Conservation (phyloP, 2,797 vertebrate genomes). For the Enteromius thamalakanensis region DNA sequence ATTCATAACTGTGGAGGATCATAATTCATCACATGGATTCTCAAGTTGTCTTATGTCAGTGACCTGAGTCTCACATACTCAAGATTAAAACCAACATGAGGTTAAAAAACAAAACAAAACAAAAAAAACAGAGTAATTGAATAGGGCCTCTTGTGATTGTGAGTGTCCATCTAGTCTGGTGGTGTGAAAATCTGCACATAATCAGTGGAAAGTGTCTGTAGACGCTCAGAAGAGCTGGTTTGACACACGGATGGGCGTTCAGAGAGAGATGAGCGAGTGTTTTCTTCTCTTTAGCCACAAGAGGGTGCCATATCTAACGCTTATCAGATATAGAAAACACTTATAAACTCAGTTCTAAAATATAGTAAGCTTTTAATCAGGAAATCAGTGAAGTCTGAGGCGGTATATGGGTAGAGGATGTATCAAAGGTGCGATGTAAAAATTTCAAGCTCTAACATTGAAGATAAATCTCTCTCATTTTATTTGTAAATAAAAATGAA, state of each 20-base stretch:
- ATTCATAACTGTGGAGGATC: conserved; percentile 33
- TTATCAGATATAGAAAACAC: neutral
- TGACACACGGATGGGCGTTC: neutral
- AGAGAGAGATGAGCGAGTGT: neutral
- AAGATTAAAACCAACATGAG: conserved; percentile 44
- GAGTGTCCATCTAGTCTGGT: neutral
- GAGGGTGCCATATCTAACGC: conserved; percentile 64
- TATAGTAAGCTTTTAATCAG: neutral
- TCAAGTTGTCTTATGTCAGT: conserved; percentile 9
- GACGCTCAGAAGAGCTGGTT: neutral
- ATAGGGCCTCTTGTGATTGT: conserved; percentile 47
- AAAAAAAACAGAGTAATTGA: conserved; percentile 33
- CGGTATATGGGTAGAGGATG: neutral
- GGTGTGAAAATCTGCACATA: neutral
- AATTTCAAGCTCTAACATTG: too few species aligned
- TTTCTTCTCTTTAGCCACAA: conserved; percentile 57
- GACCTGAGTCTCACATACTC: conserved; percentile 12
- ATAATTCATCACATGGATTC: conserved; percentile 32
- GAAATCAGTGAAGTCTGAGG: too few species aligned
- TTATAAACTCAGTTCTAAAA: conserved; percentile 3
- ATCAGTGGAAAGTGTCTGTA: conserved; percentile 12
- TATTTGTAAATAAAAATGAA: too few species aligned
- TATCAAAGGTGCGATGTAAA: too few species aligned
- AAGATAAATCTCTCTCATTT: too few species aligned
- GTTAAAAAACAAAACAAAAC: neutral